Percentiles rank a stretch among this genome's conserved stretches.
phyloP scores from a whole-genome alignment of 2,797 vertebrate species.

The Hippocampus kuda region DNA sequence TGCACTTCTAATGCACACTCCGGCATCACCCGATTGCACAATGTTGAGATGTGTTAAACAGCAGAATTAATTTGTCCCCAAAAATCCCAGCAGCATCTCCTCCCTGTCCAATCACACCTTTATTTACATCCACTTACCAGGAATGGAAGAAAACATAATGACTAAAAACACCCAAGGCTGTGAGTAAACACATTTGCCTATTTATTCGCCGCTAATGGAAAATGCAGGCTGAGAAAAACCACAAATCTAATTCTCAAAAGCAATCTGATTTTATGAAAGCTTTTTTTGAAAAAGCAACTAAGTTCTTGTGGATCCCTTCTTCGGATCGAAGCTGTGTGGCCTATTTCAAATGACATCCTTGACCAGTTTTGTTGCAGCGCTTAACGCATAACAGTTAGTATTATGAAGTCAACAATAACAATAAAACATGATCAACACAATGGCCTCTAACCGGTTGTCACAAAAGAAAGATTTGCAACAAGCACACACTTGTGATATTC shows the following conservation, averaged over 20 bases:
- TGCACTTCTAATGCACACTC: conserved; percentile 7
- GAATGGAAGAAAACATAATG: conserved; percentile 17
- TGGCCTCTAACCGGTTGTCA: conserved; percentile 7
- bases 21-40: conserved; percentile 9
- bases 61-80: conserved; percentile 37
- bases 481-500: neutral
- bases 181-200: conserved; percentile 2
- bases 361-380: conserved; percentile 14
- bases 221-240: conserved; percentile 9
- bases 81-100: conserved; percentile 23
- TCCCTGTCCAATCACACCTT: conserved; percentile 29
- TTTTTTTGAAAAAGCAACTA: conserved; percentile 13
- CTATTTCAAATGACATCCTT: conserved; percentile 19
- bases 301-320: conserved; percentile 18
- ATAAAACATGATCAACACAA: neutral
- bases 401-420: neutral
- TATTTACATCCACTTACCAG: conserved; percentile 18
- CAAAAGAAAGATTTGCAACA: neutral
- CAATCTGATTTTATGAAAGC: conserved; percentile 8
- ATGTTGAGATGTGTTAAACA: conserved; percentile 22
- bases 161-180: conserved; percentile 23
- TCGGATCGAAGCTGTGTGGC: conserved; percentile 17
- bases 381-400: neutral
- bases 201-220: conserved; percentile 14
- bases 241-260: conserved; percentile 17